A percentile compares a stretch with the other conserved stretches of the same genome.
Evolutionary conservation across 1,140 invertebrate species (phyloP).

Genomic region (Procambarus clarkii): DNA sequence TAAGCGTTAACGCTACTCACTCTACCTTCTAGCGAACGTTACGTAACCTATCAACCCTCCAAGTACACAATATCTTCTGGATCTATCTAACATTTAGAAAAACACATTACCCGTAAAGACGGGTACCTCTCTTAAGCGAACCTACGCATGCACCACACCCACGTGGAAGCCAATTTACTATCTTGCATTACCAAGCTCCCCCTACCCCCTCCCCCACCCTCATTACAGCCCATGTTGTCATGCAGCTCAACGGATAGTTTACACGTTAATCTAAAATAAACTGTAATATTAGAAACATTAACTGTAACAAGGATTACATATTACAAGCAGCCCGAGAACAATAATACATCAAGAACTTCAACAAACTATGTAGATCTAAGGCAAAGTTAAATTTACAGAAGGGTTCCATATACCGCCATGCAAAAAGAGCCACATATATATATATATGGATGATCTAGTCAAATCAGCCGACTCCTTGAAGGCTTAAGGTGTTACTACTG

Average conservation of each 20-base stretch:
- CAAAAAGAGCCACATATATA: no score
- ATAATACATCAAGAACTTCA: no score
- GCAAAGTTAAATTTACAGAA: no score
- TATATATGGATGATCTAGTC: no score
- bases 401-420: no score
- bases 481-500: no score
- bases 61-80: not conserved
- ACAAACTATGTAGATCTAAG: no score
- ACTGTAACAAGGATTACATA: no score
- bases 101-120: not conserved
- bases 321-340: no score
- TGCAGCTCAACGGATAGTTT: not conserved
- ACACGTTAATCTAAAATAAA: no score
- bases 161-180: conserved; percentile 29
- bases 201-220: not conserved
- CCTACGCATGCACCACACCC: conserved; percentile 41
- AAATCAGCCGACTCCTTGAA: no score
- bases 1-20: not conserved
- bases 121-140: not conserved
- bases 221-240: not conserved
- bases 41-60: not conserved
- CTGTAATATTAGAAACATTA: no score
- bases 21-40: not conserved
- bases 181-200: not conserved
- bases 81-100: conserved; percentile 11